A percentile compares a stretch with the other conserved stretches of the same genome.
These are phyloP conservation scores for Steinernema khuongi DNA, from an alignment of 1,140 invertebrate genomes.

Conservation along the genomic window DNA sequence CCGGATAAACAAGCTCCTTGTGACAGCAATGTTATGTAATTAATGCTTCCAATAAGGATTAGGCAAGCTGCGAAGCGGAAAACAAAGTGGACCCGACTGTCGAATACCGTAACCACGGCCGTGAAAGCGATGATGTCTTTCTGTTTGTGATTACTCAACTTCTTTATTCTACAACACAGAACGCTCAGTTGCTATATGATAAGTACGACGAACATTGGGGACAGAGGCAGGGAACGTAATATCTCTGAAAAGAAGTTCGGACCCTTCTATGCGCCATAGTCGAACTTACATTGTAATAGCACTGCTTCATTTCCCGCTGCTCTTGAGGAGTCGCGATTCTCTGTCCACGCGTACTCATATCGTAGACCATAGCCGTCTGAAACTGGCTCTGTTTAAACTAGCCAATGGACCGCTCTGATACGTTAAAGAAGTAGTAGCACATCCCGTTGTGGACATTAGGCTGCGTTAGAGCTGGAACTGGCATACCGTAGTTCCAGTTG, in stretches of 20 bases:
- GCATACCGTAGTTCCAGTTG: slow-evolving; percentile 7
- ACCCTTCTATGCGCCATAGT: not conserved
- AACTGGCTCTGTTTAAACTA: not conserved
- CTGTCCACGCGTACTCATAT: not conserved
- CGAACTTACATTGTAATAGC: not conserved
- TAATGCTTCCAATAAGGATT: too few relatives aligned
- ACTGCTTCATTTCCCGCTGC: not conserved
- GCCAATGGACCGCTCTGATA: not conserved
- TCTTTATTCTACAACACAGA: too few relatives aligned
- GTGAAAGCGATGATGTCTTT: too few relatives aligned
- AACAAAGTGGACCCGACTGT: too few relatives aligned
- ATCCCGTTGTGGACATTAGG: not conserved
- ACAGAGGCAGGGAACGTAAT: not conserved
- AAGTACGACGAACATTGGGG: not conserved
- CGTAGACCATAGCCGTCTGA: not conserved
- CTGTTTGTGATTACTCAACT: too few relatives aligned
- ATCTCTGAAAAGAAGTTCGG: not conserved
- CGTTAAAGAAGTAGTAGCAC: not conserved
- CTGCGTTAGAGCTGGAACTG: not conserved
- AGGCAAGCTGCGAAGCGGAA: too few relatives aligned
- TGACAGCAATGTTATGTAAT: too few relatives aligned
- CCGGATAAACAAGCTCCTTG: too few relatives aligned
- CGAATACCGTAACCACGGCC: too few relatives aligned
- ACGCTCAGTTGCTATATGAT: too few relatives aligned
- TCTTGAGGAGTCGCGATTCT: not conserved